Evolutionary conservation across 2,797 vertebrate species (phyloP), one percentile per base, ranked within the genome.

Genomic region (Ctenosaura bakeri): DNA sequence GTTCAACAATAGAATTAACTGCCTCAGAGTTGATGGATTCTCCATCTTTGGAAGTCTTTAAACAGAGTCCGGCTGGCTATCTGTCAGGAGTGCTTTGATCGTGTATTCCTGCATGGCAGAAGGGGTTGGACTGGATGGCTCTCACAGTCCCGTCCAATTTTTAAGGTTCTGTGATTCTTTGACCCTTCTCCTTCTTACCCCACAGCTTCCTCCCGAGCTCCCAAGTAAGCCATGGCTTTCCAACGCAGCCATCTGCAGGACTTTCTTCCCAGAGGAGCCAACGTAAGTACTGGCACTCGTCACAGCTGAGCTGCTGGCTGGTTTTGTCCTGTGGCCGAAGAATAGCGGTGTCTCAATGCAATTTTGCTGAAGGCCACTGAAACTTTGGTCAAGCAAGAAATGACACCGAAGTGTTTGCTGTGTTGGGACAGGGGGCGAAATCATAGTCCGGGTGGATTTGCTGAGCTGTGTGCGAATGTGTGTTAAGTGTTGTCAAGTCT

Each of bases 171-270:
- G 32, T 32, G 26, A 29, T 32, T 9, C 10, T 32, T 69, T 69
- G 66, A 69, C 66, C 1, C 66, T 12, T 69, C 38, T 42, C 74
- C 42, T 50, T 26, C 24, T 10, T 12, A 5, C 12, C 66, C 38
- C 0, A 0, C 79, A 95, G 95, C 76, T 82, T 42, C 29, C 56
- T 0, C 29, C 50, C 0, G 18, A 91, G 35, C 42, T 32, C 1
- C 0, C 1, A 0, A 86, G 69, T 9, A 73, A 77, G 24, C 93
- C 96, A 12, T 96, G 95, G 95, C 86, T 94, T 77, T 94, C 96
- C 93, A 97, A 94, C 83, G 95, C 96, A 64, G 96, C 96, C 73
- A 94, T 97, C 64, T 91, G 93, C 73, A 92, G n/a, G 86, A 96
- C 94, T 0, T 96, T 96, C 81, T 96, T 96, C 32, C 86, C 96